phyloP scores from a whole-genome alignment of 2,888 invertebrate species.

The Agrochola lota region DNA sequence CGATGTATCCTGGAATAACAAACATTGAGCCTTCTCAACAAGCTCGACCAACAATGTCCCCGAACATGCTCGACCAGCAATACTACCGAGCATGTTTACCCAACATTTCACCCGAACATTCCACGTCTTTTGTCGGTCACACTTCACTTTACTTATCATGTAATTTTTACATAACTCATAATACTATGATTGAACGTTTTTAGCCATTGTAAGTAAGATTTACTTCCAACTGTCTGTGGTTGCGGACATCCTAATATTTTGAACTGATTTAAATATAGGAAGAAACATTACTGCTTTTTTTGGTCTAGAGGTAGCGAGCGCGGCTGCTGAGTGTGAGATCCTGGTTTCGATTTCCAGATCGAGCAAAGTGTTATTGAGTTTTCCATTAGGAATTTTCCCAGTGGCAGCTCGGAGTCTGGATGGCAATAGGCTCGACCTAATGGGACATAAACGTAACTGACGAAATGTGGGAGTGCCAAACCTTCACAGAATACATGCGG shows the following conservation, averaged over 20 bases:
- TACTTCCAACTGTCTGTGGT: conserved; percentile 15
- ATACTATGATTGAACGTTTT: conserved; percentile 35
- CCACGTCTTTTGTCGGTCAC: not conserved
- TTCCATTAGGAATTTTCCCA: not conserved
- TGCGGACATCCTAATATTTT: not conserved
- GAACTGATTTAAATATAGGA: not conserved
- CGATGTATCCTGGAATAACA: not conserved
- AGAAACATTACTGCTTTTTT: not conserved
- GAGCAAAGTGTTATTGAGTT: not conserved
- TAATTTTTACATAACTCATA: conserved; percentile 47
- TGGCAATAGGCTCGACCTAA: not conserved
- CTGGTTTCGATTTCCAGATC: not conserved
- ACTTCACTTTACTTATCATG: conserved; percentile 22
- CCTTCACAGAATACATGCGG: not conserved
- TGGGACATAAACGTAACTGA: no score
- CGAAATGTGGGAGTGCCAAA: not conserved
- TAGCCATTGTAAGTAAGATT: not conserved
- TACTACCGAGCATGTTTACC: conserved; percentile 50
- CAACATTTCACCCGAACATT: conserved; percentile 47
- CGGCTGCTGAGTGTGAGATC: no score
- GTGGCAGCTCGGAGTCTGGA: not conserved
- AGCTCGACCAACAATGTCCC: not conserved
- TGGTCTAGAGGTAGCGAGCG: not conserved
- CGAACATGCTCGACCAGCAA: conserved; percentile 17
- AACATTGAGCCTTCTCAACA: not conserved